Base-by-base conservation (phyloP, 2,888 invertebrate species). In the Deilephila porcellus region DNA sequence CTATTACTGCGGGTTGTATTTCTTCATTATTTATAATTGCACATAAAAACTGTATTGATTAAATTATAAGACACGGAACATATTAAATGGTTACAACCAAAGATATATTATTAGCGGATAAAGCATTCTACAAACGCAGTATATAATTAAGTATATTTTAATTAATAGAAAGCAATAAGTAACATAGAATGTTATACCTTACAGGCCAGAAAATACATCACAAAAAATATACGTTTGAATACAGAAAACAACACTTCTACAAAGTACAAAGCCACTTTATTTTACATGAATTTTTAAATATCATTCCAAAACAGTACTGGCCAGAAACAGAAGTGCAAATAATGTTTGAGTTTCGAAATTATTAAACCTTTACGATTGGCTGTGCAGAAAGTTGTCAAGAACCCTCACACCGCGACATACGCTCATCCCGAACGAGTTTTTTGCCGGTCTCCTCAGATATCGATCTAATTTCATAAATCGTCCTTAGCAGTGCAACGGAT, bases 381-480 rank as follows among this genome's bases (percentile, higher is more conserved):
- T 6, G 19, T 20, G 14, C 17, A 67, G 6, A 45, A 1, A 45
- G 5, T 78, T 20, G 53, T 34, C 11, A 45, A 56, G 63, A 64
- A 63, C 53, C 63, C 63, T 63, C n/a, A 7, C 32, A 63, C n/a
- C 53, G 1, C 20, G 14, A 37, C 0, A 6, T 20, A 6, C 56
- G 52, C 53, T 77, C 71, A 62, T 71, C 37, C 17, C 62, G 60
- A 71, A 64, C 62, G 64, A 62, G 45, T 53, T n/a, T 71, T 72
- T 70, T 19, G 29, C 53, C 52, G 71, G 75, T 71, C 73, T 77
- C 78, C 75, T 77, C 56, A 79, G 73, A 75, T 76, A 71, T 73
- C 74, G 72, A 77, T 79, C 76, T 74, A 76, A 82, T 84, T 82
- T 84, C 82, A 86, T 87, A 85, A 88, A 85, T 87, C 81, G 82